Conservation (phyloP, 2,113 vertebrate genomes). For the Nothobranchius furzeri region DNA sequence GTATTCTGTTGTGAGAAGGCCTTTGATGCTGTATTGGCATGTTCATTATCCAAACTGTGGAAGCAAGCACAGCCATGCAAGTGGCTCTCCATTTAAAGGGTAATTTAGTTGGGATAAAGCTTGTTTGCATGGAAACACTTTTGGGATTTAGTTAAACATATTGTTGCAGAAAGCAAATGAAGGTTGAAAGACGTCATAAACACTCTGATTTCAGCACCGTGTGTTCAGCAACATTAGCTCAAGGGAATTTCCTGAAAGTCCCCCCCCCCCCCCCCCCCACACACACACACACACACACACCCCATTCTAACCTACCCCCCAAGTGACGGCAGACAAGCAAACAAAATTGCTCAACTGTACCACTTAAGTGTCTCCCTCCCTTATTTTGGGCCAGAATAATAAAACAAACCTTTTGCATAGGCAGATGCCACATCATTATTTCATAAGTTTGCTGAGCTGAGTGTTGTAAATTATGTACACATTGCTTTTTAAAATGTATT, state of each 20-base stretch:
- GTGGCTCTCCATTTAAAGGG: conserved; percentile 32
- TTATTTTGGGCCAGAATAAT: conserved; percentile 69
- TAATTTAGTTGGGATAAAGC: conserved; percentile 4
- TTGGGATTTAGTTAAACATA: conserved; percentile 25
- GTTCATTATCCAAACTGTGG: conserved; percentile 51
- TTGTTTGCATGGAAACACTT: background rate
- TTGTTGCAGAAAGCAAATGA: conserved; percentile 6
- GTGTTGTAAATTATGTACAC: conserved; percentile 75
- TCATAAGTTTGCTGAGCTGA: conserved; percentile 67
- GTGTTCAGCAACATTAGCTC: conserved; percentile 45
- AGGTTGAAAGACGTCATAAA: conserved; percentile 48
- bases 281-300: too few species aligned
- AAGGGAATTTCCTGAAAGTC: conserved; percentile 68
- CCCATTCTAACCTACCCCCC: too few species aligned
- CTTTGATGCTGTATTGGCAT: conserved; percentile 46
- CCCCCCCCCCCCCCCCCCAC: too few species aligned
- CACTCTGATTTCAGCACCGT: conserved; percentile 34
- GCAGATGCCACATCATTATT: conserved; percentile 77
- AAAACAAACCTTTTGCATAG: conserved; percentile 66
- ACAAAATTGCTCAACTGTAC: conserved; percentile 73
- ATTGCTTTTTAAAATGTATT: conserved; percentile 27
- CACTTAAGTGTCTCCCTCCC: conserved; percentile 64
- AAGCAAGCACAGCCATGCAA: conserved; percentile 9
- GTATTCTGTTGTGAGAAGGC: conserved; percentile 13
- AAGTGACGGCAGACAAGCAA: conserved; percentile 72